Base-by-base conservation (phyloP, 1,140 invertebrate genomes). In the Atta cephalotes region DNA sequence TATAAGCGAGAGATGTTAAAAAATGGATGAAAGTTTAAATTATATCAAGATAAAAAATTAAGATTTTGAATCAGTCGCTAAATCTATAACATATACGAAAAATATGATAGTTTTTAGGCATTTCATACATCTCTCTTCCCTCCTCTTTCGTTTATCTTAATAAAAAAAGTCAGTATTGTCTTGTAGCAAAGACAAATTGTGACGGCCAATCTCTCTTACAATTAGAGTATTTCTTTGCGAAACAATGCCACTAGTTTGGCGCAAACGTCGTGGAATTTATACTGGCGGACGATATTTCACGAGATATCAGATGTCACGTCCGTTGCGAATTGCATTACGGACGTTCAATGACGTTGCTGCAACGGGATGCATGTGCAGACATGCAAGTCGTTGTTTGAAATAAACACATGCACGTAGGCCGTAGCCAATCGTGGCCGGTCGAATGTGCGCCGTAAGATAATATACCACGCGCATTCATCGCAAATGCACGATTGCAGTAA, bases 401-500 rank as follows among this genome's bases (percentile, higher is more conserved):
- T 49, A 77, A 31, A 66, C 28, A 12, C 62, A 53, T 14, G 68
- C 31, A 85, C 14, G 25, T 12, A 35, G 31, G 31, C 6, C 31
- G 5, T 35, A n/a, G 25, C 88, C 84, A 89, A 89, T 89, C 62
- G 31, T 51, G 25, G 10, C 3, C 21, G 7, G 62, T 76, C 25
- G 25, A 72, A 35, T 56, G n/a, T 45, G 14, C 28, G 31, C 60
- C 84, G 70, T 60, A 16, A 66, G 3, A 35, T 28, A 39, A 63
- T 80, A 18, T 35, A 62, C 21, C n/a, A 28, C 56, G 53, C 28
- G 6, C 66, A 58, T 45, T 85, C 53, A 76, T 62, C 62, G 53
- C 74, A 7, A 62, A 45, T 79, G 21, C 28, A n/a, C 25, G 87
- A 87, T 60, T 9, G 68, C 56, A 62, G 21, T 58, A 60, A 18